Conservation (phyloP, 2,888 invertebrate species). For the Scelioninae gen. 2 region DNA sequence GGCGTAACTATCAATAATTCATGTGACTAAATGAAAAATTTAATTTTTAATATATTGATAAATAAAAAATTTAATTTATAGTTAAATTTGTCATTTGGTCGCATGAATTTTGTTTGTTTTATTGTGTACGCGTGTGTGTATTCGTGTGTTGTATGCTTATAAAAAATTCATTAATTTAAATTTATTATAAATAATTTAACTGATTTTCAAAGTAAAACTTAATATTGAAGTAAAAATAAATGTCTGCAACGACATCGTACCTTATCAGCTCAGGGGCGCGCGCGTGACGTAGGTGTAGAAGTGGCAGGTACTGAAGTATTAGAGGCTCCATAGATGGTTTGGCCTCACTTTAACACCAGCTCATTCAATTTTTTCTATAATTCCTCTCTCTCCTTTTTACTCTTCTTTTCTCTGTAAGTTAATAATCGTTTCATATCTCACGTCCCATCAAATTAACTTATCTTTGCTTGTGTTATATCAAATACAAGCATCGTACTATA, state of each 20-base stretch:
- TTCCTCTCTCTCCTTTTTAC: constrained; percentile 97
- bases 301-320: constrained; percentile 74
- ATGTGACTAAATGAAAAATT: too few species aligned
- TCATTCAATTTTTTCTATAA: constrained; percentile 97
- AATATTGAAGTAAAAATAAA: constrained; percentile 11
- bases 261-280: constrained; percentile 74
- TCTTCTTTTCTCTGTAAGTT: constrained; percentile 89
- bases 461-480: background rate
- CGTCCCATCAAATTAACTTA: constrained; percentile 13
- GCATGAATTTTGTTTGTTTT: too few species aligned
- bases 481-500: background rate
- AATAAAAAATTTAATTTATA: too few species aligned
- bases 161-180: too few species aligned
- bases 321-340: constrained; percentile 63
- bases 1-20: too few species aligned
- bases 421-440: constrained; percentile 11
- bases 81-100: too few species aligned
- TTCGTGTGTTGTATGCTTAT: too few species aligned
- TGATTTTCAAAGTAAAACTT: constrained; percentile 1
- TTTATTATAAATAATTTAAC: background rate
- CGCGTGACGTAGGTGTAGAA: constrained; percentile 72
- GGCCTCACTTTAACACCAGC: constrained; percentile 82
- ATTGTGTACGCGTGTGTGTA: too few species aligned
- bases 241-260: constrained; percentile 37
- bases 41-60: too few species aligned